Base-by-base conservation (phyloP, 2,888 invertebrate species). In the Ichneumoninae sp. region DNA sequence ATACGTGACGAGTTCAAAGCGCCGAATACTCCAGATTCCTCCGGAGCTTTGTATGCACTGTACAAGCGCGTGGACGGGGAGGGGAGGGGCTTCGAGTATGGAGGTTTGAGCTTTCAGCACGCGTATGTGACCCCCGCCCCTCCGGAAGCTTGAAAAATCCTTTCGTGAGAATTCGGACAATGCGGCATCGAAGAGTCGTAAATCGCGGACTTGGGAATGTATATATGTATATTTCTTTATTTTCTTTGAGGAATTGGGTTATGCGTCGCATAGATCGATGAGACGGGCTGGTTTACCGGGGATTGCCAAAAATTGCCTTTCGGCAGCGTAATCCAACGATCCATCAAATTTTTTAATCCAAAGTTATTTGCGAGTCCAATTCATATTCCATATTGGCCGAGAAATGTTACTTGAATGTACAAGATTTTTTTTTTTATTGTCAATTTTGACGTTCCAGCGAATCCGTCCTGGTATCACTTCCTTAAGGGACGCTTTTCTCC, bases 1-100 rank as follows among this genome's bases (percentile, higher is more conserved):
- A 71, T 79, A 85, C 85, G 85, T 85, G 85, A 81, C 85, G 70
- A 71, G 81, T 79, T 85, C 85, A 82, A 85, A 85, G 85, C 79
- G 33, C 52, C 79, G 79, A 85, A 85, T 85, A 82, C 82, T 82
- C 60, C 19, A 79, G 85, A 85, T 85, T 79, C 81, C 78, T 76
- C 68, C 44, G 75, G 78, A 79, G 78, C 78, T 75, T 85, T 44
- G 81, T 81, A 74, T 36, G 75, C 66, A 30, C 40, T 22, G 68
- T 36, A 19, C 52, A 1, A 26, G 52, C 16, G 26, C 40, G 6
- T 1, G 16, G 63, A 13, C 36, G 57, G 54, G 54, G 7, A 36
- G 16, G 10, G 22, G 33, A 63, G 52, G 40, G 40, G 7, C 6
- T 33, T 16, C 54, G 52, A 7, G 30, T n/a, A 47, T n/a, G n/a